Evolutionary conservation across 2,888 invertebrate species (phyloP), one percentile per base, ranked within the genome.

Genomic region (Pristionchus exspectatus): DNA sequence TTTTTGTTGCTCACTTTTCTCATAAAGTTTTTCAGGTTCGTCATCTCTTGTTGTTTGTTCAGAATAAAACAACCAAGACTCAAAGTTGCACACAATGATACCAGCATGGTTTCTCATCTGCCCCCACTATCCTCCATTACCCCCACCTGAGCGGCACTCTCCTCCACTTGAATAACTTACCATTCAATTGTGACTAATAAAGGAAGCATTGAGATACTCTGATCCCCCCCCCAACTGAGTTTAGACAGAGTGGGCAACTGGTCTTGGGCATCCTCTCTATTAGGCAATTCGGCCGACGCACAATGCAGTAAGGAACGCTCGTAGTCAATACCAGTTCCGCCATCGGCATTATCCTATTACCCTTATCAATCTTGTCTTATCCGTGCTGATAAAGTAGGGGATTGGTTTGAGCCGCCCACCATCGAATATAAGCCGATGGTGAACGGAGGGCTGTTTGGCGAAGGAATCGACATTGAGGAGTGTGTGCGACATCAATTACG

Each of bases 321-420:
- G 63, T 63, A 63, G 69, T 69, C 74, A 9, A 77, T 77, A 77
- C 74, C 74, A 77, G 74, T 77, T 77, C 18, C 74, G 38, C n/a
- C 24, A 21, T 63, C 63, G 24, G n/a, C n/a, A 63, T 63, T 24
- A 63, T n/a, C 63, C 10, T n/a, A 63, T 63, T 63, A 63, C n/a
- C 63, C 44, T 77, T 77, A 77, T 77, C 74, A 77, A 44, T 77
- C 74, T 77, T 30, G 74, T 77, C 74, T 77, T 77, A 44, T 77
- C 44, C 44, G 21, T 33, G 72, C 21, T 72, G 72, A 72, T 72
- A 33, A 33, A 77, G 74, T 38, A 44, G 74, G 24, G 74, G 74
- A 30, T 77, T 24, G 74, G 38, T 0, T 9, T 44, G 74, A 30
- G 63, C 7, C n/a, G 63, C 5, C 24, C n/a, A 1, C 33, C 72